A percentile compares a stretch with the other conserved stretches of the same genome.
phyloP scores from a whole-genome alignment of 2,113 vertebrate species.

The Pogona vitticeps region DNA sequence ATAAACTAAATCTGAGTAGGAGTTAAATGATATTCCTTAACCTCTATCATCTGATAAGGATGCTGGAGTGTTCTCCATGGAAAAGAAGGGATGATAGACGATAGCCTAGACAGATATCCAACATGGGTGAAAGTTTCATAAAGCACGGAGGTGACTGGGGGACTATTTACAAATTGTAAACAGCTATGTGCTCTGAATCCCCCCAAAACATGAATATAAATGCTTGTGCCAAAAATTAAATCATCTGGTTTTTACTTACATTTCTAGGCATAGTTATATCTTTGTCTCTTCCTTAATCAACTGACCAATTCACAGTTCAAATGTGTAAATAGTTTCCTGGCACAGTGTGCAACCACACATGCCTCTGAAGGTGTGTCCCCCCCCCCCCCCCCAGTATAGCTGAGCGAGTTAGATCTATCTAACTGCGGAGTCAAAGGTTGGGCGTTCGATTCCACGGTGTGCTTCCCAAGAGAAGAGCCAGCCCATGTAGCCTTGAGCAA shows the following conservation, averaged over 20 bases:
- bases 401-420: too few relatives aligned
- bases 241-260: not conserved
- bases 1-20: not conserved
- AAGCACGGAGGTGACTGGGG: not conserved
- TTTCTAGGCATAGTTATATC: not conserved
- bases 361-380: too few relatives aligned
- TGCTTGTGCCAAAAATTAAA: not conserved
- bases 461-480: too few relatives aligned
- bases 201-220: not conserved
- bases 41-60: not conserved
- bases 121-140: not conserved
- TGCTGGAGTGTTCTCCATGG: not conserved
- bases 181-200: too few relatives aligned
- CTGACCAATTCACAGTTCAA: not conserved
- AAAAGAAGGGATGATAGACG: not conserved
- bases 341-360: not conserved
- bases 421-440: too few relatives aligned
- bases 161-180: not conserved
- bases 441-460: too few relatives aligned
- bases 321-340: not conserved
- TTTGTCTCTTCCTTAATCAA: not conserved
- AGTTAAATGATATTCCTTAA: not conserved
- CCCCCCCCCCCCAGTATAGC: too few relatives aligned
- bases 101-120: not conserved
- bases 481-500: too few relatives aligned